phyloP scores from a whole-genome alignment of 2,888 invertebrate genomes.

The Metacarcinus magister region DNA sequence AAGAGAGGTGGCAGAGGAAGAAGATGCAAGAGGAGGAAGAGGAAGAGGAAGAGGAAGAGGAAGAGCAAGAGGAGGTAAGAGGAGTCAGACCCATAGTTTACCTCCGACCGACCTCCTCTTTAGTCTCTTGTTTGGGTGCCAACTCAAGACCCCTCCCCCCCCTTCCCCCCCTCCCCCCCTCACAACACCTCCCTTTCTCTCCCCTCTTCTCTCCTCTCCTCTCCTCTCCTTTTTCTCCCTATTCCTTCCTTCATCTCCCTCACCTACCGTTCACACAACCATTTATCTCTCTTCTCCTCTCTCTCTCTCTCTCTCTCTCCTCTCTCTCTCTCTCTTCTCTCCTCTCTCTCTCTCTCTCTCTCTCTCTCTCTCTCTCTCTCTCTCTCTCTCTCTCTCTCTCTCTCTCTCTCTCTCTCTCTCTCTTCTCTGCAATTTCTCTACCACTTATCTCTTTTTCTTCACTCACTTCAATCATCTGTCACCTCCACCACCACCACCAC shows the following conservation, averaged over 20 bases:
- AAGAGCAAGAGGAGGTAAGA: neutral
- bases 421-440: neutral
- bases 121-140: neutral
- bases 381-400: constrained; percentile 57
- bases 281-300: neutral
- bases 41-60: neutral
- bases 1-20: too few species aligned
- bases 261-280: neutral
- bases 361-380: constrained; percentile 20
- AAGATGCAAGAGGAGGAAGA: neutral
- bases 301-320: constrained; percentile 46
- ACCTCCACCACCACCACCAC: neutral
- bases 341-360: too few species aligned
- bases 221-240: too few species aligned
- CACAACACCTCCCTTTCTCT: neutral
- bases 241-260: neutral
- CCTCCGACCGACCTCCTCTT: neutral
- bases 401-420: constrained; percentile 52
- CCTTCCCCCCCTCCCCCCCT: too few species aligned
- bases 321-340: neutral
- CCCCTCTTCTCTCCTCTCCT: neutral
- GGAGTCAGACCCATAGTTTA: neutral
- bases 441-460: neutral
- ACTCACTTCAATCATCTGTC: constrained; percentile 31
- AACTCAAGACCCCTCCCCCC: neutral